Evolutionary conservation across 2,113 vertebrate species (phyloP).

Genomic region (Archocentrus centrarchus): DNA sequence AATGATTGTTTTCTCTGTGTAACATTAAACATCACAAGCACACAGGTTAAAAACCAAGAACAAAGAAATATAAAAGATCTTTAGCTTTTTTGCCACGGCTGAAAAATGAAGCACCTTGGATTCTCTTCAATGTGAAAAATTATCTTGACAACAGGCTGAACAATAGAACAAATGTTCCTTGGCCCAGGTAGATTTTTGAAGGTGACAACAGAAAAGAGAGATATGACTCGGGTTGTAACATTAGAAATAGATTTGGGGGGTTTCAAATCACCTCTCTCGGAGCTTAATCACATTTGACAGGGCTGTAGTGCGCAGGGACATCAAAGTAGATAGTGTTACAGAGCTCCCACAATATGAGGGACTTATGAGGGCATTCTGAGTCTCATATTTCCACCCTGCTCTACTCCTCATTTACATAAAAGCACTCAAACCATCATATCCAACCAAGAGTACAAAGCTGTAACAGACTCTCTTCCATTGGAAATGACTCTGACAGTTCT

Average conservation of each 20-base stretch:
- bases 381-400: constrained; percentile 69
- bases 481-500: constrained; percentile 69
- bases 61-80: constrained; percentile 49
- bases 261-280: constrained; percentile 71
- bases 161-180: constrained; percentile 61
- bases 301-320: constrained; percentile 65
- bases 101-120: constrained; percentile 60
- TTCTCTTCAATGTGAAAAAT: constrained; percentile 56
- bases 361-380: constrained; percentile 66
- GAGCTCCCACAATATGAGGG: constrained; percentile 65
- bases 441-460: constrained; percentile 68
- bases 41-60: constrained; percentile 19
- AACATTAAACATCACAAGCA: constrained; percentile 19
- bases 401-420: constrained; percentile 77
- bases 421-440: constrained; percentile 75
- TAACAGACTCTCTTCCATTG: constrained; percentile 58
- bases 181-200: constrained; percentile 46
- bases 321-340: constrained; percentile 74
- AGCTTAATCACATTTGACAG: constrained; percentile 76
- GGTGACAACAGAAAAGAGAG: constrained; percentile 64
- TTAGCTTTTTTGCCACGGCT: constrained; percentile 32
- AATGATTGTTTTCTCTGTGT: constrained; percentile 3
- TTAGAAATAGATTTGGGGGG: constrained; percentile 62
- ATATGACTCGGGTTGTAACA: constrained; percentile 66
- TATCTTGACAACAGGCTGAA: constrained; percentile 47